Evolutionary conservation across 2,888 invertebrate genomes (phyloP).

Genomic region (Rotaria magnacalcarata): DNA sequence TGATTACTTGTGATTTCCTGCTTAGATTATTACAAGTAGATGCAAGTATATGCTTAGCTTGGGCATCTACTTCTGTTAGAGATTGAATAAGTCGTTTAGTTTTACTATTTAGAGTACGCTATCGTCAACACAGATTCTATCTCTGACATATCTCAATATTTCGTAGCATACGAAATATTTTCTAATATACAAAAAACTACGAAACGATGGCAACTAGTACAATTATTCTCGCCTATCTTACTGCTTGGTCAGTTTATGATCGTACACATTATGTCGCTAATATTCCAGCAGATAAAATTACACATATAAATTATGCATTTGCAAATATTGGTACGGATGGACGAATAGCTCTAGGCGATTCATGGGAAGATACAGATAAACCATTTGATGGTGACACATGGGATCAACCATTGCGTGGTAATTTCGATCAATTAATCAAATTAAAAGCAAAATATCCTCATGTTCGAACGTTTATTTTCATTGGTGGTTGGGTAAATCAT

Average conservation of each 20-base stretch:
- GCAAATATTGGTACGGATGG: constrained; percentile 7
- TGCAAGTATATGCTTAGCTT: too few species aligned
- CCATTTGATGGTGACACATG: neutral
- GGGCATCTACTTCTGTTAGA: too few species aligned
- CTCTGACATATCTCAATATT: too few species aligned
- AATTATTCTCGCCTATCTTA: neutral
- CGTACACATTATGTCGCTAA: neutral
- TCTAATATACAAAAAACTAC: too few species aligned
- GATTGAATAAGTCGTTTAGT: too few species aligned
- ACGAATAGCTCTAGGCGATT: constrained; percentile 7
- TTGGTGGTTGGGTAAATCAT: neutral
- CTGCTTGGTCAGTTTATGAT: neutral
- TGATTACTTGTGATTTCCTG: too few species aligned
- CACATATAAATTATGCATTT: constrained; percentile 20
- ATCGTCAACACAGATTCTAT: too few species aligned
- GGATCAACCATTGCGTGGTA: constrained; percentile 9
- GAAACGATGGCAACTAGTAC: too few species aligned
- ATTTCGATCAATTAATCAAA: constrained; percentile 16
- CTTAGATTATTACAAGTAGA: too few species aligned
- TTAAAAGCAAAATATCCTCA: neutral
- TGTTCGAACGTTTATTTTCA: neutral
- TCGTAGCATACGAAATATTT: too few species aligned
- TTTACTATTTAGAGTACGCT: too few species aligned
- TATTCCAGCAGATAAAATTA: constrained; percentile 11
- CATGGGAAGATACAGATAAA: neutral